Conservation (phyloP, 2,888 invertebrate species). For the Trichogramma evanescens region DNA sequence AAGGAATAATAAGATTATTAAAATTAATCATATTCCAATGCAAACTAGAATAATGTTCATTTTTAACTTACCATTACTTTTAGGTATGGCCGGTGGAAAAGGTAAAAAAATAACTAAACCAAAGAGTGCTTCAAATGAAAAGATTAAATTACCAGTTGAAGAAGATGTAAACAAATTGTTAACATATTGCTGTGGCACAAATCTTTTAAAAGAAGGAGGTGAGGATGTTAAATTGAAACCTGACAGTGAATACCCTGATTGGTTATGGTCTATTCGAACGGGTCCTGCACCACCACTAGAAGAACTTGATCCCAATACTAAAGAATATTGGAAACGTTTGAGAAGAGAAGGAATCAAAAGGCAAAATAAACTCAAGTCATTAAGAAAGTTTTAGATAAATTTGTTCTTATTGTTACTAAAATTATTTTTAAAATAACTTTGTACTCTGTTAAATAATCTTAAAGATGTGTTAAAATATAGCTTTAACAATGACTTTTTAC, state of each 20-base stretch:
- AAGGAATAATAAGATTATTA: neutral
- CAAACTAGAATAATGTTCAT: neutral
- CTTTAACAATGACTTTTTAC: too few relatives aligned
- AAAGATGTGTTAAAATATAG: too few relatives aligned
- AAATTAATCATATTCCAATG: neutral
- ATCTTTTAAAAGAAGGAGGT: slow-evolving; percentile 72
- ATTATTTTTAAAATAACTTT: too few relatives aligned
- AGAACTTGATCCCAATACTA: slow-evolving; percentile 70
- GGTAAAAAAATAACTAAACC: slow-evolving; percentile 58
- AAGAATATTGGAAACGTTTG: slow-evolving; percentile 75
- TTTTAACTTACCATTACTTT: neutral
- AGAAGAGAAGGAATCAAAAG: slow-evolving; percentile 58
- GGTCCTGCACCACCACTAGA: slow-evolving; percentile 60
- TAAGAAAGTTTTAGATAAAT: slow-evolving; percentile 12
- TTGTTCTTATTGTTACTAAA: too few relatives aligned
- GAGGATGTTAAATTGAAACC: slow-evolving; percentile 71
- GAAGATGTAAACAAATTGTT: slow-evolving; percentile 72
- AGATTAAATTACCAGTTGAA: slow-evolving; percentile 73
- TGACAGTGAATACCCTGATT: slow-evolving; percentile 82
- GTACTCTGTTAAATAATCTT: too few relatives aligned
- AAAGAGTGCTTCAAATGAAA: slow-evolving; percentile 59
- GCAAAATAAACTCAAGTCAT: slow-evolving; percentile 51
- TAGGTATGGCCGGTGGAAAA: slow-evolving; percentile 42
- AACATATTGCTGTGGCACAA: slow-evolving; percentile 76
- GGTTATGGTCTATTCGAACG: slow-evolving; percentile 76